Evolutionary conservation across 2,888 invertebrate species (phyloP).

Genomic region (Eupithecia subfuscata): DNA sequence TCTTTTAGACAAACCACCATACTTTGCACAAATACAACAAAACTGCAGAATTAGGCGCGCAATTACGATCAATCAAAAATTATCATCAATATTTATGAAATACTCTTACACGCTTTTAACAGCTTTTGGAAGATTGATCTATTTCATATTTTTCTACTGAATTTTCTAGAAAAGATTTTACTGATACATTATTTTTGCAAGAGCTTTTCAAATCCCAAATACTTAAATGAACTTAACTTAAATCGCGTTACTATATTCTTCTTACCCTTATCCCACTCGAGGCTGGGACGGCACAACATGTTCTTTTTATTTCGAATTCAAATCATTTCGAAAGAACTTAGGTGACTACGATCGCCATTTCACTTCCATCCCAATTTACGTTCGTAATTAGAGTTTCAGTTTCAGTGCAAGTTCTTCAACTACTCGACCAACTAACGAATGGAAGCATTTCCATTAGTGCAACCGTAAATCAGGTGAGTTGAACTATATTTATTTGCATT

Average conservation of each 20-base stretch:
- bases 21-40: no score
- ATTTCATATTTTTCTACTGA: not conserved
- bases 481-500: slow-evolving; percentile 36
- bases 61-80: no score
- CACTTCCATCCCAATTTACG: not conserved
- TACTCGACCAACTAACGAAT: slow-evolving; percentile 46
- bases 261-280: not conserved
- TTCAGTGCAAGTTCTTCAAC: slow-evolving; percentile 20
- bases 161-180: not conserved
- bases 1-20: no score
- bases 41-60: no score
- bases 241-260: not conserved
- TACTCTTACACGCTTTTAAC: no score
- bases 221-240: not conserved
- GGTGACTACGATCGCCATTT: not conserved
- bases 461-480: slow-evolving; percentile 42
- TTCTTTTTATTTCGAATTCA: no score
- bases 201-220: not conserved
- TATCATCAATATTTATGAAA: no score
- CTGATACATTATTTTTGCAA: not conserved
- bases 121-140: no score
- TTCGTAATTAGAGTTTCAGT: slow-evolving; percentile 9
- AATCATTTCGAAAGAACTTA: no score
- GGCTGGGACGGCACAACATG: not conserved
- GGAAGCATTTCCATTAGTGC: slow-evolving; percentile 45